These are phyloP conservation scores for Meloidogyne exigua DNA, from an alignment of 1,140 invertebrate genomes.

Conservation along the genomic window DNA sequence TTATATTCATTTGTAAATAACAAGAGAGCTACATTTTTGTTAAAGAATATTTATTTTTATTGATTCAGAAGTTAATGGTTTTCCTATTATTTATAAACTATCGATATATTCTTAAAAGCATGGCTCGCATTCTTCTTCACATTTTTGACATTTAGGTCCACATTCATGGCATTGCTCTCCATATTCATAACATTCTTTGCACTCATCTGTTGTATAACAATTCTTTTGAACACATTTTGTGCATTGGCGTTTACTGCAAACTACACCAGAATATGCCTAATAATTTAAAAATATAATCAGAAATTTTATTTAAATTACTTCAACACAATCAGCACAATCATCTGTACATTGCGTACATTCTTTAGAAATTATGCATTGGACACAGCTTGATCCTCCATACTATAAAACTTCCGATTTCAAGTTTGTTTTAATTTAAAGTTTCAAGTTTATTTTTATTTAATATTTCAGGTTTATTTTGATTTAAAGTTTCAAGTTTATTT, in stretches of 20 bases:
- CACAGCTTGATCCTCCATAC: not conserved
- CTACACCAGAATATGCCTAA: not conserved
- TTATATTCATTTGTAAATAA: no score
- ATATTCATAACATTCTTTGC: not conserved
- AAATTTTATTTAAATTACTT: not conserved
- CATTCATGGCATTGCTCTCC: not conserved
- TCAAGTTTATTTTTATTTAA: no score
- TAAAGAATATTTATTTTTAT: no score
- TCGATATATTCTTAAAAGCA: not conserved
- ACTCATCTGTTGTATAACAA: not conserved
- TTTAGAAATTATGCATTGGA: not conserved
- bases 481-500: no score
- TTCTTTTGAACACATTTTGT: slow-evolving; percentile 1
- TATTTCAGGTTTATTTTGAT: no score
- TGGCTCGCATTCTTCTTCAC: not conserved
- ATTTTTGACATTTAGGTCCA: not conserved
- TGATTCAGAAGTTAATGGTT: not conserved
- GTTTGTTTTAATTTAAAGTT: no score
- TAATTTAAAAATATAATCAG: not conserved
- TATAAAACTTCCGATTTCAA: not conserved
- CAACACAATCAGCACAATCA: not conserved
- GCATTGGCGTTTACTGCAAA: not conserved
- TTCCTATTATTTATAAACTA: no score
- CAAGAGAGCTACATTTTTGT: no score
- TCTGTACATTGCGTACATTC: not conserved